Conservation (phyloP, 2,797 vertebrate species). For the Eidolon dupreanum region DNA sequence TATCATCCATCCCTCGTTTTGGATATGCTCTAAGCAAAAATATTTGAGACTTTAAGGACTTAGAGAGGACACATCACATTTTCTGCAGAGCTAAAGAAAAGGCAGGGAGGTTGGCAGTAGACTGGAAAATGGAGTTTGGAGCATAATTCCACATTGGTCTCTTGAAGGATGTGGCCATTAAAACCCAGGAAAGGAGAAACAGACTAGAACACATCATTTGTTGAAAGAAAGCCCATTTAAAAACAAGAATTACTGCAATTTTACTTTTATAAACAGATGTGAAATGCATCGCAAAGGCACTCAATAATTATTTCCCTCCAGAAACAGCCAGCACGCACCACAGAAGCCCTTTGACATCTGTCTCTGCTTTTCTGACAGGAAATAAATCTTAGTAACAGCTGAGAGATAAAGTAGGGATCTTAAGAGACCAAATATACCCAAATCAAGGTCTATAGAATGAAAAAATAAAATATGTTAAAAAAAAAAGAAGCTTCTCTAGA, state of each 20-base stretch:
- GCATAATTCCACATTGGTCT: neutral
- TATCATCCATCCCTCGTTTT: neutral
- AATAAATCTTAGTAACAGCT: neutral
- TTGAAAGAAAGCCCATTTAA: neutral
- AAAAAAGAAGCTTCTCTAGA: neutral
- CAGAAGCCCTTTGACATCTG: neutral
- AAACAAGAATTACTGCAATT: neutral
- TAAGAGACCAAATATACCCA: neutral
- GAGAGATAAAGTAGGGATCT: neutral
- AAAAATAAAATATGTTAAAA: neutral
- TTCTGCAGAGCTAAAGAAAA: neutral
- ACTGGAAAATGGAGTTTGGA: neutral
- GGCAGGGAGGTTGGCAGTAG: neutral
- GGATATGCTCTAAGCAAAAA: neutral
- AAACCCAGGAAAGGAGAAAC: constrained; percentile 19
- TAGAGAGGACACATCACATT: neutral
- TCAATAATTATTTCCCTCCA: neutral
- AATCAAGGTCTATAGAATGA: neutral
- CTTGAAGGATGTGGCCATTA: neutral
- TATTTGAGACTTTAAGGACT: neutral
- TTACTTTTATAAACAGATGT: constrained; percentile 4
- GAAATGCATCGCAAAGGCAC: neutral
- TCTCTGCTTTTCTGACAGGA: neutral
- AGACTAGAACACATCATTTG: constrained; percentile 29
- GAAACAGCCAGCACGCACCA: neutral